These are phyloP conservation scores for Philotrypesis tridentata DNA, from an alignment of 1,140 invertebrate species.

Conservation along the genomic window DNA sequence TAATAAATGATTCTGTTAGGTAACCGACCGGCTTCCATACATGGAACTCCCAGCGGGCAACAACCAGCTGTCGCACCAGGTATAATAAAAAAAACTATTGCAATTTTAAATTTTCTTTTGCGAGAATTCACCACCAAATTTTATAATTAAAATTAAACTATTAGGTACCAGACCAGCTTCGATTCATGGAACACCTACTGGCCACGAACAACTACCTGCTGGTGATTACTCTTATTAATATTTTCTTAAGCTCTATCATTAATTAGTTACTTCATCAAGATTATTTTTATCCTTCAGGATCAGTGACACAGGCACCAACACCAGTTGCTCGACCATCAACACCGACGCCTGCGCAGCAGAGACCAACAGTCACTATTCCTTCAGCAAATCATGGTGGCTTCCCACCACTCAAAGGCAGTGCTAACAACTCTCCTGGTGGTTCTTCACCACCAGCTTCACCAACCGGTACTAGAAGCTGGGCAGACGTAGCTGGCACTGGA, in stretches of 20 bases:
- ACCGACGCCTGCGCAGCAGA: slow-evolving; percentile 25
- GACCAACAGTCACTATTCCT: slow-evolving; percentile 21
- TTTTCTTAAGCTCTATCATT: neutral
- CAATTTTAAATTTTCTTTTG: too few relatives aligned
- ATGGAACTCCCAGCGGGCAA: slow-evolving; percentile 6
- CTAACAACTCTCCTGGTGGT: neutral
- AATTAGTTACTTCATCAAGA: neutral
- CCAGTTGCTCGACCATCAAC: slow-evolving; percentile 33
- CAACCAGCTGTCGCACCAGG: neutral
- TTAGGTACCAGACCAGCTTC: slow-evolving; percentile 32
- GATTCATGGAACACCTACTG: slow-evolving; percentile 11
- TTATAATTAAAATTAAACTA: neutral
- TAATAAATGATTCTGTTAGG: slow-evolving; percentile 22
- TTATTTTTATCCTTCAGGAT: neutral
- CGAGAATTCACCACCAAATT: too few relatives aligned
- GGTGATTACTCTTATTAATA: neutral
- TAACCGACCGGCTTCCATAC: slow-evolving; percentile 32
- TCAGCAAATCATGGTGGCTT: neutral
- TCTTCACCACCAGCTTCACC: slow-evolving; percentile 31
- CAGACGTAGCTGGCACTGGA: slow-evolving; percentile 59
- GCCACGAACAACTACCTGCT: neutral
- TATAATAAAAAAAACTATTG: neutral
- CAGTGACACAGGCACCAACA: neutral
- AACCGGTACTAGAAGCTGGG: slow-evolving; percentile 59
- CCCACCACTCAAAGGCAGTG: neutral